Evolutionary conservation across 2,797 vertebrate species (phyloP).

Genomic region (Phaenicophaeus curvirostris): DNA sequence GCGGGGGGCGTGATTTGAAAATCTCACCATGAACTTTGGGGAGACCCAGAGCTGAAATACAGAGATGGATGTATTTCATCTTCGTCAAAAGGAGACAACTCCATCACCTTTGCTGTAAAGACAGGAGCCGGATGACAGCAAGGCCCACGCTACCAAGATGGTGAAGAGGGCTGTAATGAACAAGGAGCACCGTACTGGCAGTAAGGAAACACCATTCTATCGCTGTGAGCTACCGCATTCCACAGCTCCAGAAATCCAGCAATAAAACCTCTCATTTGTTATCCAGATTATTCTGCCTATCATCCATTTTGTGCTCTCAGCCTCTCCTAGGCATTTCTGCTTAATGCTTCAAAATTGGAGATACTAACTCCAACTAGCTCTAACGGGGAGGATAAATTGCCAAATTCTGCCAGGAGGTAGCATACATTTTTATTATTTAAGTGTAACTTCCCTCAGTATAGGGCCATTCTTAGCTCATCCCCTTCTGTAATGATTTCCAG

Average conservation of each 20-base stretch:
- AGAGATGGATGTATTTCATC: neutral
- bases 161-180: neutral
- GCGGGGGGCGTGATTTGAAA: neutral
- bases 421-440: neutral
- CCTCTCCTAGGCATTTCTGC: neutral
- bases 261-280: neutral
- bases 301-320: neutral
- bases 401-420: neutral
- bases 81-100: neutral
- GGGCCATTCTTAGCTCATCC: neutral
- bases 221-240: accelerated
- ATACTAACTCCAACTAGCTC: neutral
- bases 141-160: neutral
- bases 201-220: neutral
- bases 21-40: neutral
- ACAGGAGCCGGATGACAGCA: neutral
- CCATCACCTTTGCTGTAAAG: neutral
- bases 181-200: neutral
- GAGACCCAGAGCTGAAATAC: neutral
- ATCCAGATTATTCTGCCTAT: neutral
- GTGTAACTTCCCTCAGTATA: neutral
- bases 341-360: neutral
- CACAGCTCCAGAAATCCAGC: neutral
- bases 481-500: neutral
- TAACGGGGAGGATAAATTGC: neutral